Percentiles rank a stretch among this genome's conserved stretches.
Conservation (phyloP, 2,113 vertebrate genomes). For the Albula glossodonta region DNA sequence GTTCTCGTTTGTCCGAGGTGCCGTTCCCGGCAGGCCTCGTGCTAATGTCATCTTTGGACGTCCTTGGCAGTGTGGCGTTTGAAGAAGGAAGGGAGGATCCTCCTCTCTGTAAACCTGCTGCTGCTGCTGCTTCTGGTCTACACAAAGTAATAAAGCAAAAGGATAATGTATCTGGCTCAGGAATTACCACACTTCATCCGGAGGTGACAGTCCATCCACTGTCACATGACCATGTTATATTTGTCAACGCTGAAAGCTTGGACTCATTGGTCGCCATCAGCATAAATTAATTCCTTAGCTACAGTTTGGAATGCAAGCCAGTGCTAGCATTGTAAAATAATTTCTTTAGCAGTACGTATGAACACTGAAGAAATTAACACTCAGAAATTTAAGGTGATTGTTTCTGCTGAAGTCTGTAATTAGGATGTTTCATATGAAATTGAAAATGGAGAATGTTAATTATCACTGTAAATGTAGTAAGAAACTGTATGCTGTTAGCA, state of each 20-base stretch:
- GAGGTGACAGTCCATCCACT: not conserved
- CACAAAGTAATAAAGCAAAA: not conserved
- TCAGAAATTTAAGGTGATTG: too few species aligned
- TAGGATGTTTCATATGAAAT: too few species aligned
- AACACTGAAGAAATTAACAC: too few species aligned
- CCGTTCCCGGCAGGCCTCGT: slow-evolving; percentile 28
- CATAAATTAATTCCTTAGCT: not conserved
- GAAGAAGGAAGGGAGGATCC: too few species aligned
- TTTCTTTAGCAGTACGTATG: too few species aligned
- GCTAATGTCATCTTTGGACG: slow-evolving; percentile 39
- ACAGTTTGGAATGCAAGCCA: not conserved
- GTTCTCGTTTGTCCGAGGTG: slow-evolving; percentile 50
- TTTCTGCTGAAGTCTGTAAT: too few species aligned
- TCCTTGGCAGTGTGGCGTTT: not conserved
- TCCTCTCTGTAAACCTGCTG: not conserved
- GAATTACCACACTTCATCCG: not conserved
- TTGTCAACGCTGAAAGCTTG: not conserved
- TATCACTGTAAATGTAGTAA: too few species aligned
- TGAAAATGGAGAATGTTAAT: too few species aligned
- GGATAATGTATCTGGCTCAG: not conserved
- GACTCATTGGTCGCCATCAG: not conserved
- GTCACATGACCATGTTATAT: not conserved
- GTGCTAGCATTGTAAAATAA: not conserved
- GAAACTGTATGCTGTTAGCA: too few species aligned
- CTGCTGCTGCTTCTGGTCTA: not conserved